A percentile compares a stretch with the other conserved stretches of the same genome.
These are phyloP conservation scores for Schlechtendalia chinensis DNA, from an alignment of 1,140 invertebrate genomes.

Conservation along the genomic window DNA sequence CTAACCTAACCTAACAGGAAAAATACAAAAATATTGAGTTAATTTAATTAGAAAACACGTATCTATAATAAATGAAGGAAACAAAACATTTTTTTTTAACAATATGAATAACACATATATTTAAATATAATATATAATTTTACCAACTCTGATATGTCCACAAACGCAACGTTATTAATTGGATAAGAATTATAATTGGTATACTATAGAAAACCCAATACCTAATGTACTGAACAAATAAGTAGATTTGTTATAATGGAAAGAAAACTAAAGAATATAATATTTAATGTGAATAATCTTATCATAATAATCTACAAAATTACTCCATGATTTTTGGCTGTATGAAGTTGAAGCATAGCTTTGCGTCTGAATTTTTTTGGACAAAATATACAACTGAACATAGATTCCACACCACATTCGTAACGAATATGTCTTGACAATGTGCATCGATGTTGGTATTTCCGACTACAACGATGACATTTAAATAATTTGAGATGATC, in stretches of 20 bases:
- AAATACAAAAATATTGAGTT: neutral
- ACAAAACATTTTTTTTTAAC: neutral
- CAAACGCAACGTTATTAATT: neutral
- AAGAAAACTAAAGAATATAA: too few species aligned
- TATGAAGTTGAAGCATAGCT: conserved; percentile 53
- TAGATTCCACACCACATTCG: conserved; percentile 57
- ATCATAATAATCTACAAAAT: neutral
- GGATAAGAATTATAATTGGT: neutral
- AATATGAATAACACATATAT: conserved; percentile 9
- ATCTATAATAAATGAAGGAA: neutral
- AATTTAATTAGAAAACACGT: neutral
- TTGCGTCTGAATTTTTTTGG: conserved; percentile 56
- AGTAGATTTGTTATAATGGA: neutral
- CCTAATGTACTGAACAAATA: neutral
- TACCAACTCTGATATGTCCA: neutral
- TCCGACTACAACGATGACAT: conserved; percentile 48
- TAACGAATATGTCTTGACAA: conserved; percentile 50
- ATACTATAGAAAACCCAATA: neutral
- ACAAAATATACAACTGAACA: conserved; percentile 75
- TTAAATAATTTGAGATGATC: too few species aligned
- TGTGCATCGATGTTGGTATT: conserved; percentile 45
- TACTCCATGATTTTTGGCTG: neutral
- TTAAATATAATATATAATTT: neutral
- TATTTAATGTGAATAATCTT: too few species aligned
- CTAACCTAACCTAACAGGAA: too few species aligned